Evolutionary conservation across 1,140 invertebrate species (phyloP).

Genomic region (Bombus balteatus): DNA sequence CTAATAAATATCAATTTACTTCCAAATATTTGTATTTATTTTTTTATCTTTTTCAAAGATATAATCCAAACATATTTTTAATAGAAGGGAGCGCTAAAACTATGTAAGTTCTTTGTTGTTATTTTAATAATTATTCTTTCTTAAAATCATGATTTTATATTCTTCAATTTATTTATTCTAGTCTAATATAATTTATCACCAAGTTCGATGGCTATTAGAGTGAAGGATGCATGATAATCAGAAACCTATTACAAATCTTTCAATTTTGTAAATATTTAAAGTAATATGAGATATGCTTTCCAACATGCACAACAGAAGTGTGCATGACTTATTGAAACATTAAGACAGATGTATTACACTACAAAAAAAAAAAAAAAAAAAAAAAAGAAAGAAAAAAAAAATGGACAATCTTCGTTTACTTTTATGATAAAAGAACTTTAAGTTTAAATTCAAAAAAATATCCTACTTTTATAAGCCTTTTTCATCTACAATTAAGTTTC

Average conservation of each 20-base stretch:
- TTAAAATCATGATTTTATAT: not conserved
- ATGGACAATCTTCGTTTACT: not conserved
- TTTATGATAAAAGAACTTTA: not conserved
- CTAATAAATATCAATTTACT: slow-evolving; percentile 67
- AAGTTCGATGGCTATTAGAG: slow-evolving; percentile 64
- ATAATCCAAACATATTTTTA: slow-evolving; percentile 36
- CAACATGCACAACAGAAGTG: slow-evolving; percentile 25
- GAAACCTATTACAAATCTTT: slow-evolving; percentile 35
- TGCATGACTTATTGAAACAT: slow-evolving; percentile 11
- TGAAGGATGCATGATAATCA: slow-evolving; percentile 59
- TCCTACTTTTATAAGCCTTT: not conserved
- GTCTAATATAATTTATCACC: slow-evolving; percentile 60
- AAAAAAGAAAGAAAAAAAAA: not conserved
- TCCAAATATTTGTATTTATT: slow-evolving; percentile 64
- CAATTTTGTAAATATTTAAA: slow-evolving; percentile 62
- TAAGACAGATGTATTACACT: slow-evolving; percentile 8
- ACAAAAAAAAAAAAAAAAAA: slow-evolving; percentile 9
- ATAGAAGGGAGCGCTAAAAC: slow-evolving; percentile 5
- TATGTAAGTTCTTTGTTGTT: slow-evolving; percentile 12
- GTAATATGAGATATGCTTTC: slow-evolving; percentile 39
- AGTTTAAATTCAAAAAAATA: not conserved
- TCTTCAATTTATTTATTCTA: slow-evolving; percentile 51
- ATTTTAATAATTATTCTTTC: not conserved
- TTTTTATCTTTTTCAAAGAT: slow-evolving; percentile 49
- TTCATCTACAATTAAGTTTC: not conserved